Conservation (phyloP, 30 jellyfish, hydroid and myxozoan genomes). For the Catostylus mosaicus region DNA sequence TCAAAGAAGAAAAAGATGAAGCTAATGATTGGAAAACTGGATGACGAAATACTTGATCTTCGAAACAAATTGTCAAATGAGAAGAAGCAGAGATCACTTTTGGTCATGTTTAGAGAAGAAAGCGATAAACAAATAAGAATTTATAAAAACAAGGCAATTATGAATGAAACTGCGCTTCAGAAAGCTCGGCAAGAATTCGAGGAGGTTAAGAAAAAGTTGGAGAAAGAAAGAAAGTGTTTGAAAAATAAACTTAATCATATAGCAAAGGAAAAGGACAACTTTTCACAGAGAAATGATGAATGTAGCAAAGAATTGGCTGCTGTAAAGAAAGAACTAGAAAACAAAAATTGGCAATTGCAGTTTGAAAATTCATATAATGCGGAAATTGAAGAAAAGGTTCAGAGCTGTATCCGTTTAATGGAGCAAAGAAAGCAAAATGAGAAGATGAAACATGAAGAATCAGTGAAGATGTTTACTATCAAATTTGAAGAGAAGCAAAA, state of each 20-base stretch:
- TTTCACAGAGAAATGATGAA: not conserved
- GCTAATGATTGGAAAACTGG: not conserved
- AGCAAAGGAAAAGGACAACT: not conserved
- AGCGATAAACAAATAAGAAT: not conserved
- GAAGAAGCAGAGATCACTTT: not conserved
- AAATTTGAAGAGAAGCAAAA: not conserved
- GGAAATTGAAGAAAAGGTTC: slow-evolving; percentile 13
- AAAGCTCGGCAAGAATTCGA: not conserved
- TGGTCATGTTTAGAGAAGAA: not conserved
- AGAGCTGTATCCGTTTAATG: not conserved
- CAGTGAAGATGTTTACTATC: not conserved
- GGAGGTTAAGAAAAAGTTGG: not conserved
- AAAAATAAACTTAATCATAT: no score
- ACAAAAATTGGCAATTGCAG: not conserved
- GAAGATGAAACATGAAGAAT: slow-evolving; percentile 4
- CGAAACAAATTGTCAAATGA: not conserved
- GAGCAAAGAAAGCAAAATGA: not conserved
- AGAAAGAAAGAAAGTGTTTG: not conserved
- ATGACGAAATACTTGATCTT: slow-evolving; percentile 6
- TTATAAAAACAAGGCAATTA: not conserved
- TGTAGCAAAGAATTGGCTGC: not conserved
- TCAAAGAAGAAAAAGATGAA: slow-evolving; percentile 2
- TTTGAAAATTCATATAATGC: slow-evolving; percentile 15
- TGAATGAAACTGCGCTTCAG: not conserved
- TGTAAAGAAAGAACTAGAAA: not conserved